Base-by-base conservation (phyloP, 2,113 vertebrate species). In the Egretta garzetta region DNA sequence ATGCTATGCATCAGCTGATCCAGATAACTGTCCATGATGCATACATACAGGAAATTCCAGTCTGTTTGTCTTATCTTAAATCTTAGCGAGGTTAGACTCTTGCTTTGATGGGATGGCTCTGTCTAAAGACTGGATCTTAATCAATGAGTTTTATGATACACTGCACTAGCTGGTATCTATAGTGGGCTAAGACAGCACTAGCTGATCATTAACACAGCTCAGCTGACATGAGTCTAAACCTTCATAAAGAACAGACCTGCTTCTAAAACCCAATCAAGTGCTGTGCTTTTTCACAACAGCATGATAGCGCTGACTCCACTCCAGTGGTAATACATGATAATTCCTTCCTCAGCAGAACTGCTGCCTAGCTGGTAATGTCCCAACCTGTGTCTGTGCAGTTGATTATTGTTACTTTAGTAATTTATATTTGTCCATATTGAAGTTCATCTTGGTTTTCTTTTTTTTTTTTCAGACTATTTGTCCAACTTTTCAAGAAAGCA, bases 401-500 rank as follows among this genome's bases (percentile, higher is more conserved):
- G 80, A 37, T 67, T 74, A 37, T 59, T 59, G 35, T 30, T 80
- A 72, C 22, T 28, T 27, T 2, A 60, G 58, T 50, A 9, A 68
- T 56, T 86, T 80, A 24, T 45, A 22, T 41, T 74, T 50, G 27
- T 43, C 66, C 49, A 12, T 70, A 75, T 18, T 95, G 76, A 94
- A 86, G 53, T 55, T 18, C 35, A 81, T 55, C 27, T 87, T 80
- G 9, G 1, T 91, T 71, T 86, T 72, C 8, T 56, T 56, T 50
- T 24, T 12, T 76, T 72, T 21, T 50, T 30, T 49, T 1, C 96
- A 97, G 96, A 96, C 33, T 96, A 72, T 52, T 95, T 96, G 92
- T 94, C 96, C 93, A 96, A 96, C 80, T 95, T 91, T 30, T 94
- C 96, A 95, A 94, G 96, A 82, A 97, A 96, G 86, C 87, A 72